Conservation (phyloP, 1,140 invertebrate species). For the Rhopalosiphum maidis region DNA sequence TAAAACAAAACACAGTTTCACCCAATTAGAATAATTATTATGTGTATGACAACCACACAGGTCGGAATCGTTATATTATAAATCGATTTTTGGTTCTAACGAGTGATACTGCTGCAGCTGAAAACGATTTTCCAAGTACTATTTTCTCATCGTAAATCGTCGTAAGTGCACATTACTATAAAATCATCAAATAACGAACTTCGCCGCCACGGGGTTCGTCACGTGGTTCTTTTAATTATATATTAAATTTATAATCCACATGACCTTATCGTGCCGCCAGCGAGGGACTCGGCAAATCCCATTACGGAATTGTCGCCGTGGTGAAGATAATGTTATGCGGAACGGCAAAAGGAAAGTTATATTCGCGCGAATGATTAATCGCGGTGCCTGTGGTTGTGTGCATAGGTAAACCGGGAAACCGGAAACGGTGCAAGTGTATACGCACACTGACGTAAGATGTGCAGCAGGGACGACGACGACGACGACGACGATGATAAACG, state of each 20-base stretch:
- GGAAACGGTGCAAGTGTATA: neutral
- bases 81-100: too few relatives aligned
- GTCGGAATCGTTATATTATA: too few relatives aligned
- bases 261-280: neutral
- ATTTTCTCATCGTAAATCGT: neutral
- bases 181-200: neutral
- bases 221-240: neutral
- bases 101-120: too few relatives aligned
- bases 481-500: neutral
- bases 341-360: neutral
- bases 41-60: too few relatives aligned
- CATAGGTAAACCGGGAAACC: conserved; percentile 41
- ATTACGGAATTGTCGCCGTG: neutral
- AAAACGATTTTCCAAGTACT: neutral
- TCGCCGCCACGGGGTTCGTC: neutral
- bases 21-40: too few relatives aligned
- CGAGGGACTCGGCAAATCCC: neutral
- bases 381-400: neutral
- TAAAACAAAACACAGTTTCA: too few relatives aligned
- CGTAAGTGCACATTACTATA: too few relatives aligned
- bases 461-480: neutral
- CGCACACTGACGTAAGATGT: neutral
- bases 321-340: neutral
- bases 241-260: neutral
- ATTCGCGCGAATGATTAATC: conserved; percentile 52